These are phyloP conservation scores for Scaptomyza parva DNA, from an alignment of 2,888 invertebrate species.

Conservation along the genomic window DNA sequence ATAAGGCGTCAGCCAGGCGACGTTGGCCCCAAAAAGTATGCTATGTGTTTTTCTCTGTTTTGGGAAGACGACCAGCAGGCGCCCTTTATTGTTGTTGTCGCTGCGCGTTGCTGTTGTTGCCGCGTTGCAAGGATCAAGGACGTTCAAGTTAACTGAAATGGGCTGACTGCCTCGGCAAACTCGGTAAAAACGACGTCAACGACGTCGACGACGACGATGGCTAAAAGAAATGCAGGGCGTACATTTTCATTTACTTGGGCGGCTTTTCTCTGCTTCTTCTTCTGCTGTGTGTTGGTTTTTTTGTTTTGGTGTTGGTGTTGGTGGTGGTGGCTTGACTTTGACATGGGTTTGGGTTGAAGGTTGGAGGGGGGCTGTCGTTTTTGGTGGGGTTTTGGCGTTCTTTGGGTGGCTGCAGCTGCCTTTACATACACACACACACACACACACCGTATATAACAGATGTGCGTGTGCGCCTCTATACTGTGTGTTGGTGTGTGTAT, in stretches of 20 bases:
- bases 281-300: constrained; percentile 18
- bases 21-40: constrained; percentile 65
- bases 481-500: constrained; percentile 1
- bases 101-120: constrained; percentile 62
- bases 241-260: constrained; percentile 59
- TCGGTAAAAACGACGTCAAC: constrained; percentile 32
- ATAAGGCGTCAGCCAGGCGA: constrained; percentile 74
- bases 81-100: constrained; percentile 46
- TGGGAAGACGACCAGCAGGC: constrained; percentile 76
- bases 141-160: constrained; percentile 81
- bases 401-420: constrained; percentile 68
- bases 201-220: constrained; percentile 6
- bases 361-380: background rate
- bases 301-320: constrained; percentile 12
- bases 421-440: too few species aligned
- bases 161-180: constrained; percentile 42
- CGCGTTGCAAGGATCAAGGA: constrained; percentile 85
- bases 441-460: constrained; percentile 52
- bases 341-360: constrained; percentile 64
- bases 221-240: constrained; percentile 74
- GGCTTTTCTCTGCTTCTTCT: constrained; percentile 32
- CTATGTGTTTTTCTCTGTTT: constrained; percentile 57
- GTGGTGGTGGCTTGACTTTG: constrained; percentile 66
- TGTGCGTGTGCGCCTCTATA: constrained; percentile 71
- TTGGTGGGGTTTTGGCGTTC: constrained; percentile 9